phyloP scores from a whole-genome alignment of 2,888 invertebrate genomes.

The Hemaris fuciformis region DNA sequence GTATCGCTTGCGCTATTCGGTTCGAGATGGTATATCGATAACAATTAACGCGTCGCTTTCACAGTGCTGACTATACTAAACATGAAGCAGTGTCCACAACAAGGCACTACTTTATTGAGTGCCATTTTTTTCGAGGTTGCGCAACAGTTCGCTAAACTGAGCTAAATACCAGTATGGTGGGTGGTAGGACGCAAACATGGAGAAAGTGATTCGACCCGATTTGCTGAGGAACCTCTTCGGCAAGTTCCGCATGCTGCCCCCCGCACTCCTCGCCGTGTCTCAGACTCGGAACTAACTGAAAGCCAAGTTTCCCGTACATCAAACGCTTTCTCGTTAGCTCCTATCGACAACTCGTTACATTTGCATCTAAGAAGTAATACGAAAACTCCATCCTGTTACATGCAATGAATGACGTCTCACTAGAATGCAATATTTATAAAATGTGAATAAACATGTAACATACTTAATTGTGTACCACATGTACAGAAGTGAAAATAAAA shows the following conservation, averaged over 20 bases:
- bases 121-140: slow-evolving; percentile 38
- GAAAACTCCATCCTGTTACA: neutral
- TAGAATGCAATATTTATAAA: no score
- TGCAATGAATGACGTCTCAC: no score
- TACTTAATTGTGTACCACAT: neutral
- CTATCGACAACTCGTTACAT: slow-evolving; percentile 34
- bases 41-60: neutral
- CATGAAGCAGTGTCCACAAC: slow-evolving; percentile 2
- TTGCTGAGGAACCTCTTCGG: slow-evolving; percentile 47
- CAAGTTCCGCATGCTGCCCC: slow-evolving; percentile 33
- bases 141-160: slow-evolving; percentile 43
- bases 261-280: slow-evolving; percentile 19
- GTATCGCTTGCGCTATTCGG: no score
- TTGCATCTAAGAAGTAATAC: slow-evolving; percentile 17
- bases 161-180: slow-evolving; percentile 41
- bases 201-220: slow-evolving; percentile 60
- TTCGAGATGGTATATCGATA: neutral
- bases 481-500: neutral
- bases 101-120: neutral
- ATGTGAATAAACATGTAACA: no score
- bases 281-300: slow-evolving; percentile 32
- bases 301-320: slow-evolving; percentile 17
- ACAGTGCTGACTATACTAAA: neutral
- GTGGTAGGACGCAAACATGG: slow-evolving; percentile 42
- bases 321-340: slow-evolving; percentile 36